Base-by-base conservation (phyloP, 1,140 invertebrate genomes). In the Littorina saxatilis region DNA sequence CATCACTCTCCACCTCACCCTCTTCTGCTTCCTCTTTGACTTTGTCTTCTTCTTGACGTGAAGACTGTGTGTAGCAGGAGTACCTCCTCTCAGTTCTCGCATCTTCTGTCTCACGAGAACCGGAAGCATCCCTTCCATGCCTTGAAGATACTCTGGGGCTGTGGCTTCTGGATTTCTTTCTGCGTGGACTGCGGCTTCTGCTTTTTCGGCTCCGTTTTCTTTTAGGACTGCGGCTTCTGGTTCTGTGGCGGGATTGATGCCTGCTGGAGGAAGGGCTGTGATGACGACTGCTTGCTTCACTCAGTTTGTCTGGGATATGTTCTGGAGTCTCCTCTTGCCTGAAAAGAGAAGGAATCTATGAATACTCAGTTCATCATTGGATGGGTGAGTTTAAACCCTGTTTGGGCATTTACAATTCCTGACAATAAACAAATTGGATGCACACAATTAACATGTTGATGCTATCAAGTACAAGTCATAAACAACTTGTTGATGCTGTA, bases 1-100 rank as follows among this genome's bases (percentile, higher is more conserved):
- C 32, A n/a, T 75, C 58, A 39, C 35, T 78, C 27, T 55, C 77
- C n/a, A 58, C 23, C 52, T 50, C 27, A 27, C 72, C 73, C 63
- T 32, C 68, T 63, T 70, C 32, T 29, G 1, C 27, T 27, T 58
- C 77, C 32, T n/a, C n/a, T n/a, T n/a, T n/a, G n/a, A n/a, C n/a
- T n/a, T n/a, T n/a, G 61, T 40, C 27, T 47, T 35, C 37, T 32
- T 47, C 43, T 47, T 47, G 35, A 7, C 39, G 66, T 32, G 66
- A 68, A 0, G 35, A 39, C 1, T 32, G 35, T 15, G 17, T 17
- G 43, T 68, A 5, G 3, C 9, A 3, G 9, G 66, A 68, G 13
- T 68, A 29, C 1, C 35, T 68, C 35, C 52, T 80, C 23, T 75
- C 37, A n/a, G 50, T 81, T 13, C 43, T 55, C 75, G 32, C 27